Base-by-base conservation (phyloP, 2,113 vertebrate species). In the Pelobates fuscus region DNA sequence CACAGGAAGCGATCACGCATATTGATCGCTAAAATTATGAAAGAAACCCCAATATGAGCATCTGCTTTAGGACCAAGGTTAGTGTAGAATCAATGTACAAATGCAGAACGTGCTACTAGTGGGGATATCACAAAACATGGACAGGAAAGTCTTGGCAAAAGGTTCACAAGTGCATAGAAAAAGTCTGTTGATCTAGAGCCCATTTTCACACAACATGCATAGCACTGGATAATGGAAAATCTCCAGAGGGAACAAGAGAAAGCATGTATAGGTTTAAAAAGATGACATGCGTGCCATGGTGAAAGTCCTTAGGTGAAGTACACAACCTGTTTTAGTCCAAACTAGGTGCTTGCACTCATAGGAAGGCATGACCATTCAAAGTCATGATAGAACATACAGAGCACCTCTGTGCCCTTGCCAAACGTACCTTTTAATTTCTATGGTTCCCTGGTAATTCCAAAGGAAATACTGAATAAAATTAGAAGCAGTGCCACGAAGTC, bases 371-470 rank as follows among this genome's bases (percentile, higher is more conserved):
- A 18, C 15, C 32, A 37, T 10, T 37, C 1, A 49, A 49, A 49
- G 44, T 49, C 44, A 49, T 11, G 44, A 14, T 11, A 49, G 12
- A 15, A 14, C 44, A 49, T 49, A 4, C 44, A 49, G 44, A 32
- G 32, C 5, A 12, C 17, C 44, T 49, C 44, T 49, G 44, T 49
- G 1, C 10, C 44, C 17, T 37, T 5, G 5, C 32, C 32, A 37
- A 37, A 37, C 32, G 5, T 37, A 37, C 32, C 44, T 18, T 18
- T 49, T 17, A 4, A 49, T 17, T 49, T 4, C 17, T 49, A 80
- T 58, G 55, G 75, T 80, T 62, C 79, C 79, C 85, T 80, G 83
- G 54, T 81, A 84, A 57, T 57, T 69, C 80, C 26, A 15, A 79
- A 52, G 1, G 7, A 54, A 6, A 17, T 55, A n/a, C 11, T 17